Evolutionary conservation across 2,888 invertebrate species (phyloP), one percentile per base, ranked within the genome.

Genomic region (Tiphia femorata): DNA sequence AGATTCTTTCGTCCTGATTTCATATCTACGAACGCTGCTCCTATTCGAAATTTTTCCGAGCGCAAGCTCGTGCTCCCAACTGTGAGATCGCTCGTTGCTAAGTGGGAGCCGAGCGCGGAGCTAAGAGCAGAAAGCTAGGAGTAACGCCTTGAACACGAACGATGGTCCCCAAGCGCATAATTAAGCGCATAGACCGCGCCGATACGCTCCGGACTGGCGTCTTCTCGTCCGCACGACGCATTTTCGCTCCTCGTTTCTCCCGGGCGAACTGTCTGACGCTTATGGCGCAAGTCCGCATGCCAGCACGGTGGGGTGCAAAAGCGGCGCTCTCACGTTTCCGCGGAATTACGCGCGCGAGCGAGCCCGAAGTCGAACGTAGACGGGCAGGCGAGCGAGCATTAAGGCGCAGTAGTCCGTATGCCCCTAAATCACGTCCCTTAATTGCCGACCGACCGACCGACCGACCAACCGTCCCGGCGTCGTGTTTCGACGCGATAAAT

Each of bases 351-450:
- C 55, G 46, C 41, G n/a, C n/a, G 27, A 33, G 37, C 21, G 42
- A n/a, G 49, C 52, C 29, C 43, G 19, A 41, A 56, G n/a, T n/a
- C n/a, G n/a, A n/a, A n/a, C n/a, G n/a, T 54, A 47, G 49, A 23
- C 41, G 48, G 21, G 43, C 53, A 37, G 33, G n/a, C 33, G 47
- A n/a, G n/a, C n/a, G 56, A 42, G 46, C 54, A 56, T 51, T 52
- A 43, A 64, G 62, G 55, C 44, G 35, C 40, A 33, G n/a, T n/a
- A n/a, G 43, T 44, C 58, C 44, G 46, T 51, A 58, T 55, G 60
- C 53, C 56, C 64, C 64, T 75, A 73, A 75, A 75, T 74, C 75
- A 73, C 66, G 49, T 49, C 58, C 58, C 66, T 72, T 75, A 72
- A 75, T 75, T 72, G 66, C 67, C 58, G 50, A 12, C 40, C 42